A percentile compares a stretch with the other conserved stretches of the same genome.
phyloP scores from a whole-genome alignment of 2,113 vertebrate genomes.

The Oryzias curvinotus region DNA sequence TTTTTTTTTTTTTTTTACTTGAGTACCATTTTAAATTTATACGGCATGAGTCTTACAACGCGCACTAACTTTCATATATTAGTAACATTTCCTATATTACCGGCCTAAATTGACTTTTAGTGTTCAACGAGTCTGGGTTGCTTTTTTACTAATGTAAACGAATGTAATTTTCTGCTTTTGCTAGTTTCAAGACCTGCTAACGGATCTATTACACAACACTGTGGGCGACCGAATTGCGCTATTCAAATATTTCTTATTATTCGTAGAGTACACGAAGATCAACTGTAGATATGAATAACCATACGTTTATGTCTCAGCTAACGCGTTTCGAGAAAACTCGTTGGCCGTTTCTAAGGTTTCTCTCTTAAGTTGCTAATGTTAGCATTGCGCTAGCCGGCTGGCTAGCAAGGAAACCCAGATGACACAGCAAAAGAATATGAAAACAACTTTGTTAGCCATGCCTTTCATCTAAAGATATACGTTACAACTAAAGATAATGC shows the following conservation, averaged over 20 bases:
- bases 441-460: slow-evolving; percentile 50
- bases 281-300: not conserved
- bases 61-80: no score
- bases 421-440: slow-evolving; percentile 81
- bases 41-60: no score
- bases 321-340: slow-evolving; percentile 26
- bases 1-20: no score
- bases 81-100: no score
- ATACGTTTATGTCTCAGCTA: not conserved
- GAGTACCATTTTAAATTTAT: no score
- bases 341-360: slow-evolving; percentile 20
- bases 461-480: not conserved
- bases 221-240: no score
- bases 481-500: not conserved
- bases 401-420: slow-evolving; percentile 65
- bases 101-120: no score
- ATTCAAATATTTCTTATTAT: not conserved
- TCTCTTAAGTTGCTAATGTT: slow-evolving; percentile 49
- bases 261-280: not conserved
- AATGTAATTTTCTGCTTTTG: no score
- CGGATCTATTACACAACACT: slow-evolving; percentile 11
- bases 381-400: slow-evolving; percentile 47
- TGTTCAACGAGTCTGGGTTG: no score
- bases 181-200: not conserved
- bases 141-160: no score